Evolutionary conservation across 1,140 invertebrate species (phyloP).

Genomic region (Branchinecta lynchi): DNA sequence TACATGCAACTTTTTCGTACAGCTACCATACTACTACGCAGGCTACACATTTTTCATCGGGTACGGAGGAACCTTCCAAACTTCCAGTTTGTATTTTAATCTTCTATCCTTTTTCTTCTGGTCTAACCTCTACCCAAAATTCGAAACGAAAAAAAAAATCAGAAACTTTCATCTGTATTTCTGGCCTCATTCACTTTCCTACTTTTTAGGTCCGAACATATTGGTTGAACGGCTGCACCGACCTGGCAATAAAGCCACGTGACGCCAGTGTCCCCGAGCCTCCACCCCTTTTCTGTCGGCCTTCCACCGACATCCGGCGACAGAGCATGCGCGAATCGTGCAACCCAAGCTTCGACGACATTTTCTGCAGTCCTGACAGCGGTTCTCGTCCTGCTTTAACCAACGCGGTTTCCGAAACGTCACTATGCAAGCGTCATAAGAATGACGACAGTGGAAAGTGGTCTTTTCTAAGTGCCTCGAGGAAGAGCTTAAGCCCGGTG

Average conservation of each 20-base stretch:
- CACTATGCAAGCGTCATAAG: neutral
- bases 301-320: slow-evolving; percentile 25
- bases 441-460: slow-evolving; percentile 1
- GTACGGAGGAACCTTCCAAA: too few species aligned
- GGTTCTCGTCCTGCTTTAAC: neutral
- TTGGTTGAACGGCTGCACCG: slow-evolving; percentile 62
- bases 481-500: neutral
- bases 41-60: too few species aligned
- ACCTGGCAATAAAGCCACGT: slow-evolving; percentile 42
- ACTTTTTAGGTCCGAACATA: slow-evolving; percentile 57
- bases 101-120: too few species aligned
- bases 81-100: too few species aligned
- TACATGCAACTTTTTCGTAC: too few species aligned
- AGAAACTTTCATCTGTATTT: too few species aligned
- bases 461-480: neutral
- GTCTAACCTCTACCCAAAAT: too few species aligned
- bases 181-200: neutral
- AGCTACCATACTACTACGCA: too few species aligned
- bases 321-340: neutral
- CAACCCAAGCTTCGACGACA: slow-evolving; percentile 29
- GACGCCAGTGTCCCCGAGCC: slow-evolving; percentile 21
- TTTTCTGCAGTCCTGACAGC: slow-evolving; percentile 22
- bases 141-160: too few species aligned
- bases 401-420: neutral
- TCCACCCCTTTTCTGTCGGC: slow-evolving; percentile 25